phyloP scores from a whole-genome alignment of 2,113 vertebrate genomes.

The Uropsilus gracilis region DNA sequence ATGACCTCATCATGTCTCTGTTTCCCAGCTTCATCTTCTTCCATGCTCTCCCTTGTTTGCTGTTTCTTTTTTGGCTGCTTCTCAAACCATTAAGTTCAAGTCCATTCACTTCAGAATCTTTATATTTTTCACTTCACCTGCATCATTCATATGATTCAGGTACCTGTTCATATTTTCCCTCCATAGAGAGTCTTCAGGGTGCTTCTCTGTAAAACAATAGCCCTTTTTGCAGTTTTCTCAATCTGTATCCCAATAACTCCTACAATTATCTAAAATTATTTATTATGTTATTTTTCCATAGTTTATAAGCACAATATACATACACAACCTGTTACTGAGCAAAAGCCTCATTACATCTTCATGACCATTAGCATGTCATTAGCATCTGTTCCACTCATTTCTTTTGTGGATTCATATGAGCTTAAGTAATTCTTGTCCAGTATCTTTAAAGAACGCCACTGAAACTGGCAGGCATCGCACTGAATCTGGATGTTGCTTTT shows the following conservation, averaged over 20 bases:
- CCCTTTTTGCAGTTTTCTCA: background rate
- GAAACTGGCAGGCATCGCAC: too few relatives aligned
- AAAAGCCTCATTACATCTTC: background rate
- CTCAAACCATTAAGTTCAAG: background rate
- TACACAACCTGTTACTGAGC: background rate
- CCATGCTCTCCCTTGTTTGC: background rate
- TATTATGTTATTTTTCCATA: background rate
- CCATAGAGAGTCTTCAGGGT: background rate
- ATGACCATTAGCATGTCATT: background rate
- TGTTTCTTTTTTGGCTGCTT: background rate
- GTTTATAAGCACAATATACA: background rate
- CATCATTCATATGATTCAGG: background rate
- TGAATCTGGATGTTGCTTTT: too few relatives aligned
- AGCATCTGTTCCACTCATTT: background rate
- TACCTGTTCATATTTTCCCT: background rate
- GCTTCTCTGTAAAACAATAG: background rate
- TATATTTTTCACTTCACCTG: background rate
- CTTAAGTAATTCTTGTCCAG: too few relatives aligned
- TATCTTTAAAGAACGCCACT: too few relatives aligned
- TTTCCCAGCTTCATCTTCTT: background rate
- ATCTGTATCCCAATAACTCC: background rate
- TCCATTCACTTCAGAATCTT: background rate
- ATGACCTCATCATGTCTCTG: background rate
- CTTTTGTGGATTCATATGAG: too few relatives aligned
- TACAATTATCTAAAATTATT: background rate